Percentiles rank a stretch among this genome's conserved stretches.
Evolutionary conservation across 2,888 invertebrate species (phyloP).

Genomic region (Drosophila falleni): DNA sequence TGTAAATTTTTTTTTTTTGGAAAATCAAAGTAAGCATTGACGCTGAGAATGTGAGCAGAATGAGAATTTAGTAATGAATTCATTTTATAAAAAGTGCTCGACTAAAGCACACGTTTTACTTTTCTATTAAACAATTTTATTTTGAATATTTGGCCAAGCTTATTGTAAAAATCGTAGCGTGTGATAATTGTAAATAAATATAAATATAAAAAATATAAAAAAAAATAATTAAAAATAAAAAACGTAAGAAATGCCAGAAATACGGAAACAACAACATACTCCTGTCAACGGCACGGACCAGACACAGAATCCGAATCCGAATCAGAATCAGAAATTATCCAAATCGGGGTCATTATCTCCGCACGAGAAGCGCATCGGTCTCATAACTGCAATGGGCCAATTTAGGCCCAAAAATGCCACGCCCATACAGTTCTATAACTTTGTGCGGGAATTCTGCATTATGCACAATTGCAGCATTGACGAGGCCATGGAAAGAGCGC

Average conservation of each 20-base stretch:
- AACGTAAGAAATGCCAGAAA: conserved; percentile 4
- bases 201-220: neutral
- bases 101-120: conserved; percentile 23
- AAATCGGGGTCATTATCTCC: neutral
- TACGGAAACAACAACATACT: neutral
- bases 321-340: neutral
- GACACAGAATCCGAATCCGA: neutral
- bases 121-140: conserved; percentile 18
- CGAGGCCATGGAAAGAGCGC: conserved; percentile 59
- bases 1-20: neutral
- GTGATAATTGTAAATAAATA: conserved; percentile 18
- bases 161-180: conserved; percentile 31
- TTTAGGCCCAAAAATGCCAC: conserved; percentile 49
- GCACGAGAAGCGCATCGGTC: conserved; percentile 27
- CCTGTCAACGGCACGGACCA: neutral
- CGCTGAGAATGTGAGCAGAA: neutral
- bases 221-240: neutral
- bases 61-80: neutral
- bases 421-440: conserved; percentile 68
- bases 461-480: conserved; percentile 72
- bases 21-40: conserved; percentile 6
- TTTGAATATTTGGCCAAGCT: conserved; percentile 31
- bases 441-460: conserved; percentile 64
- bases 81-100: conserved; percentile 21
- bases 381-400: conserved; percentile 35